A percentile compares a stretch with the other conserved stretches of the same genome.
These are phyloP conservation scores for Rhabditoides inermis DNA, from an alignment of 2,888 invertebrate genomes.

Conservation along the genomic window DNA sequence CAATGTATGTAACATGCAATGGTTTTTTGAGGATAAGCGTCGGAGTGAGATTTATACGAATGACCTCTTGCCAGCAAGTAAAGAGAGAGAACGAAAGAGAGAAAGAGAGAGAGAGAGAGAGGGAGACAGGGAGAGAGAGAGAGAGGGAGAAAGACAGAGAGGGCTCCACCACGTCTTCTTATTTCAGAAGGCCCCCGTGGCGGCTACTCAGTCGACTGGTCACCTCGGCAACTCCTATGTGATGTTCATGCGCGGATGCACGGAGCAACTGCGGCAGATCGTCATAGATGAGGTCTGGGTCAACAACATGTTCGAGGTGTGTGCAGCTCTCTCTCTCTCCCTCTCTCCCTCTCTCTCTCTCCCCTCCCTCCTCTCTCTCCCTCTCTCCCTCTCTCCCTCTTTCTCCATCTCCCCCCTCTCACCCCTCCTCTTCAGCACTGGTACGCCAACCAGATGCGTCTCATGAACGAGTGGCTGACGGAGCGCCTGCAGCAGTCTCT, in stretches of 20 bases:
- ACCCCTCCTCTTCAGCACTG: constrained; percentile 67
- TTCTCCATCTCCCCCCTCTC: too few species aligned
- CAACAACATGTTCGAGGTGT: constrained; percentile 69
- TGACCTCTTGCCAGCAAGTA: too few species aligned
- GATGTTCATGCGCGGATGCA: constrained; percentile 89
- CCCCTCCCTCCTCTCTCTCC: too few species aligned
- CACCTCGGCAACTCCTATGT: constrained; percentile 82
- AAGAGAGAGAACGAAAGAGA: too few species aligned
- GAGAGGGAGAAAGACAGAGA: not conserved
- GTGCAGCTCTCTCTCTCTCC: too few species aligned
- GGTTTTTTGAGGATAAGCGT: too few species aligned
- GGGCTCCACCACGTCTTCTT: not conserved
- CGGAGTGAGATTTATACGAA: too few species aligned
- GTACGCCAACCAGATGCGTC: constrained; percentile 86
- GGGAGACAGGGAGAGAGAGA: not conserved
- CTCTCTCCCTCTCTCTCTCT: too few species aligned
- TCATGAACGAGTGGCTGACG: constrained; percentile 85
- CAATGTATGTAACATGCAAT: too few species aligned
- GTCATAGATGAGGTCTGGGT: constrained; percentile 80
- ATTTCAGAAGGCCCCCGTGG: constrained; percentile 20
- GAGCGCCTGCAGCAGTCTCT: constrained; percentile 84
- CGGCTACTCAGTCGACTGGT: constrained; percentile 29
- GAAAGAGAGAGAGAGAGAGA: not conserved
- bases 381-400: too few species aligned
- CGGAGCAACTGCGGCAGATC: constrained; percentile 95